A percentile compares a stretch with the other conserved stretches of the same genome.
Evolutionary conservation across 2,797 vertebrate genomes (phyloP).

Genomic region (Crenuchus spilurus): DNA sequence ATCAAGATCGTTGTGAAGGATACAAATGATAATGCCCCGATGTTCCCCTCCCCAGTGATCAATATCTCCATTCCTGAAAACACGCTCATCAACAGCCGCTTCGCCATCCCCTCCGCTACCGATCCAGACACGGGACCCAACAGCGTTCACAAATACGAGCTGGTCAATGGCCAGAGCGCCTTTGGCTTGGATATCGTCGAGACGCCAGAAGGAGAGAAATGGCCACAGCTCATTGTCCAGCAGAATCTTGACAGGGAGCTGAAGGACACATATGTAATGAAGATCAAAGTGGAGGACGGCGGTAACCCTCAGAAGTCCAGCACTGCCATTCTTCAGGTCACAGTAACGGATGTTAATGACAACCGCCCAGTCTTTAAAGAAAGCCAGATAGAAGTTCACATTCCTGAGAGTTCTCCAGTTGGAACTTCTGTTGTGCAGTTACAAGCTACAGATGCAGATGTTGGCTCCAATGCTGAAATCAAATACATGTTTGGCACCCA

Average conservation of each 20-base stretch:
- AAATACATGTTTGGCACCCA: constrained; percentile 96
- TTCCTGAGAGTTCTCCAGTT: constrained; percentile 92
- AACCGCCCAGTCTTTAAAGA: constrained; percentile 97
- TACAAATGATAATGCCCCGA: constrained; percentile 98
- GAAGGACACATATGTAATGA: constrained; percentile 99
- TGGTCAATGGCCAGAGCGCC: constrained; percentile 95
- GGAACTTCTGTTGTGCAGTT: constrained; percentile 97
- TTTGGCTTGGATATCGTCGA: constrained; percentile 99
- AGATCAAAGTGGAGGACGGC: constrained; percentile 98
- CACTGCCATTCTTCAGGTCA: constrained; percentile 98
- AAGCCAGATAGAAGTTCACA: constrained; percentile 94
- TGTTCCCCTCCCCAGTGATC: constrained; percentile 98
- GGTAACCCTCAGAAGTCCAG: constrained; percentile 97
- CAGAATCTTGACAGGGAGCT: constrained; percentile 97
- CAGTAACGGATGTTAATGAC: constrained; percentile 97
- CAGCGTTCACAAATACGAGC: constrained; percentile 95
- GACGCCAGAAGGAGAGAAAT: constrained; percentile 98
- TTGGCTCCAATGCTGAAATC: constrained; percentile 96
- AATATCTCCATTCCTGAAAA: constrained; percentile 99
- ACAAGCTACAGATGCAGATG: constrained; percentile 95
- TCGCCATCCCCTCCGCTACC: constrained; percentile 96
- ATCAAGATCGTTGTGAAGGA: constrained; percentile 98
- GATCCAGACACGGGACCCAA: constrained; percentile 98
- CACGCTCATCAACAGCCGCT: constrained; percentile 97
- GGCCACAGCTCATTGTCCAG: constrained; percentile 98